Evolutionary conservation across 1,140 invertebrate species (phyloP).

Genomic region (Eubasilissa regina): DNA sequence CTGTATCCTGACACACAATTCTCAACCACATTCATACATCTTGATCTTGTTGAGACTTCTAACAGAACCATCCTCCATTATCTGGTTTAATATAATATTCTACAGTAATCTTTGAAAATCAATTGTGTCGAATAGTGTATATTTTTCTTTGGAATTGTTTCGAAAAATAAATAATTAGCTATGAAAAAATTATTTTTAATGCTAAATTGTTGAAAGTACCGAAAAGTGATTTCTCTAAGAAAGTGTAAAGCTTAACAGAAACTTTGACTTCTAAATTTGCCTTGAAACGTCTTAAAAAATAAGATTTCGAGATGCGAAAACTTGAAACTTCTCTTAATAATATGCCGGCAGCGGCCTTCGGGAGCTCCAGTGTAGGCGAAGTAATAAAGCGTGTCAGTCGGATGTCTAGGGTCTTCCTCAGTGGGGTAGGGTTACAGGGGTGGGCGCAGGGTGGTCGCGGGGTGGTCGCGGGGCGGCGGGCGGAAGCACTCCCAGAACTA

Average conservation of each 20-base stretch:
- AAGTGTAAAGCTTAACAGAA: background rate
- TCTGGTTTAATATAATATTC: too few relatives aligned
- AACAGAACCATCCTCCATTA: too few relatives aligned
- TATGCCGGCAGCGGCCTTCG: constrained; percentile 47
- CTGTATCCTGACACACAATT: too few relatives aligned
- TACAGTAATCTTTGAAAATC: too few relatives aligned
- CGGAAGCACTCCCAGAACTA: background rate
- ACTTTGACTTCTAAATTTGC: constrained; percentile 32
- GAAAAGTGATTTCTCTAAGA: too few relatives aligned
- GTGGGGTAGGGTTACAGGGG: constrained; percentile 42
- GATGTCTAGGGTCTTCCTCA: constrained; percentile 52
- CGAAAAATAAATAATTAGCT: too few relatives aligned
- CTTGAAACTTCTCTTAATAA: constrained; percentile 52
- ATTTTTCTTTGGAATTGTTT: too few relatives aligned
- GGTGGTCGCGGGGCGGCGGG: background rate
- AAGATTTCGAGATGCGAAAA: constrained; percentile 33
- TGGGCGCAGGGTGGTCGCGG: background rate
- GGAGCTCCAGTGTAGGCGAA: constrained; percentile 48
- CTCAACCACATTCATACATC: too few relatives aligned
- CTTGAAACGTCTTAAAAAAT: constrained; percentile 27
- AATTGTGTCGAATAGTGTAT: too few relatives aligned
- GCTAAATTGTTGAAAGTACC: too few relatives aligned
- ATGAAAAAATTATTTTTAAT: too few relatives aligned
- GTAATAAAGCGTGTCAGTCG: constrained; percentile 59
- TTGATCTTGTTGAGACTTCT: too few relatives aligned